These are phyloP conservation scores for Plebejus melissa DNA, from an alignment of 2,888 invertebrate genomes.

Conservation along the genomic window DNA sequence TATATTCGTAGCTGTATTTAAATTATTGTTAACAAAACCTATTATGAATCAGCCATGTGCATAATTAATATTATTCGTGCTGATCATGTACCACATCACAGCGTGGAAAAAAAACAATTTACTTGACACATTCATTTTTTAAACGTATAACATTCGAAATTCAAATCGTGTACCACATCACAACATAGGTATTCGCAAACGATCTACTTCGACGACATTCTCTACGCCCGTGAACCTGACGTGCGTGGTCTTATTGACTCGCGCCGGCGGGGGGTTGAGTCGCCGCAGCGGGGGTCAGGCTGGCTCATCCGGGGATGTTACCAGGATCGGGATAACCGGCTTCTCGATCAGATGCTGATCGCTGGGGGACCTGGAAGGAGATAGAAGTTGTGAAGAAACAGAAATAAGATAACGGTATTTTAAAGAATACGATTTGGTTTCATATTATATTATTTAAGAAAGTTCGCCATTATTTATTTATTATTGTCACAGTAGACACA, in stretches of 20 bases:
- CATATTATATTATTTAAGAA: too few relatives aligned
- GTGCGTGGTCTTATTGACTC: conserved; percentile 22
- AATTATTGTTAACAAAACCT: too few relatives aligned
- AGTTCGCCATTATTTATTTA: too few relatives aligned
- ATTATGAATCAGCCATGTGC: not conserved
- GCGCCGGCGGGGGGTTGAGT: conserved; percentile 34
- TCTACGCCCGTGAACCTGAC: conserved; percentile 32
- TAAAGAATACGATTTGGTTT: too few relatives aligned
- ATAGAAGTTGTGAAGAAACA: not conserved
- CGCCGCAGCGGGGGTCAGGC: conserved; percentile 48
- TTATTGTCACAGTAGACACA: too few relatives aligned
- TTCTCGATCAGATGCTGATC: conserved; percentile 51
- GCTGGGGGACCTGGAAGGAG: conserved; percentile 59
- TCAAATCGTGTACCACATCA: not conserved
- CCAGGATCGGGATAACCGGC: conserved; percentile 65
- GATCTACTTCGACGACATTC: conserved; percentile 36
- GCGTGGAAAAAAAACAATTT: not conserved
- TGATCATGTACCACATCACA: not conserved
- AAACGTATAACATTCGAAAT: not conserved
- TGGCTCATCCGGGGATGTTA: conserved; percentile 65
- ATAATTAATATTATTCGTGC: not conserved
- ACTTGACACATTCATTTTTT: not conserved
- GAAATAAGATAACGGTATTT: too few relatives aligned
- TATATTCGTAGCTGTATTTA: too few relatives aligned
- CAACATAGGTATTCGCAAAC: conserved; percentile 7